Percentiles rank a stretch among this genome's conserved stretches.
These are phyloP conservation scores for Arizona elegans DNA, from an alignment of 2,113 vertebrate species.

Conservation along the genomic window DNA sequence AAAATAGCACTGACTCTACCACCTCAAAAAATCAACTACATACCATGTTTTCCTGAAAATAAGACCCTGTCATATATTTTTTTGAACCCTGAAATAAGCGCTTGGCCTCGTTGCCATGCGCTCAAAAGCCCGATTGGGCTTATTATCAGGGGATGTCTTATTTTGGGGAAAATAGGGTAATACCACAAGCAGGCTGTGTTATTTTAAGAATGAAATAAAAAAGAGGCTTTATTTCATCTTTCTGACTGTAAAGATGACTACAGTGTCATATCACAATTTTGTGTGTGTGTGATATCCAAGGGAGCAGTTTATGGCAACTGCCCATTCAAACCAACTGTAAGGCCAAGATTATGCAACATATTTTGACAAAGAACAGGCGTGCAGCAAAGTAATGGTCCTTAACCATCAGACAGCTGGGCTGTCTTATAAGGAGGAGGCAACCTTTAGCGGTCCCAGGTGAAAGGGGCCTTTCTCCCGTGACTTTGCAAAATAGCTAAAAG, in stretches of 20 bases:
- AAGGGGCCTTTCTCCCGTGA: background rate
- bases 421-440: background rate
- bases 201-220: background rate
- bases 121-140: too few species aligned
- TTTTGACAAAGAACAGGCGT: background rate
- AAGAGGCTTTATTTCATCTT: background rate
- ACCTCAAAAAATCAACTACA: background rate
- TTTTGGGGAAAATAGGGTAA: too few species aligned
- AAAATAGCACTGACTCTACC: background rate
- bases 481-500: background rate
- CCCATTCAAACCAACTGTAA: background rate
- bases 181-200: background rate
- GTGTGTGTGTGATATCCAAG: background rate
- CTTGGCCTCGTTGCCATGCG: too few species aligned
- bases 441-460: background rate
- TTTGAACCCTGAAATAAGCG: too few species aligned
- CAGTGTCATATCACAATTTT: background rate
- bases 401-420: background rate
- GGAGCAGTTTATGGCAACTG: background rate
- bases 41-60: too few species aligned
- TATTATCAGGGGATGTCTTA: too few species aligned
- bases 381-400: background rate
- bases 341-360: background rate
- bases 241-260: background rate
- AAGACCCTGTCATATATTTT: too few species aligned